Evolutionary conservation across 2,113 vertebrate genomes (phyloP).

Genomic region (Phyllopteryx taeniolatus): DNA sequence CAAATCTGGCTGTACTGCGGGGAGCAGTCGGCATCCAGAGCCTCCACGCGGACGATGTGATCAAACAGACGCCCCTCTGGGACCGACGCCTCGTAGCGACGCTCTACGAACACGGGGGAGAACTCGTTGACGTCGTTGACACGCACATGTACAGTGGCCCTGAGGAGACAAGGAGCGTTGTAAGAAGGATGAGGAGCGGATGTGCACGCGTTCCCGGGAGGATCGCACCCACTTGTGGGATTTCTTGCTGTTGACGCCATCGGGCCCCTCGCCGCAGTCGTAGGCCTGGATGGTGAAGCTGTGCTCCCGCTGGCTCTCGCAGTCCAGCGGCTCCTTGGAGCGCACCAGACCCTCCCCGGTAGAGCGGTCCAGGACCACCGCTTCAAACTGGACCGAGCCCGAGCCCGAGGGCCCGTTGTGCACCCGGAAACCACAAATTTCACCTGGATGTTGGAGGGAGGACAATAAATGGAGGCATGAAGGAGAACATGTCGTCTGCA

Average conservation of each 20-base stretch:
- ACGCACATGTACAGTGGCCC: constrained; percentile 93
- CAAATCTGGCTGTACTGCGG: constrained; percentile 99
- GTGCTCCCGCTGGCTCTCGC: constrained; percentile 94
- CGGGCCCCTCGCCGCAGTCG: constrained; percentile 94
- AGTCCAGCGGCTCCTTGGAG: constrained; percentile 93
- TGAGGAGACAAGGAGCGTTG: constrained; percentile 46
- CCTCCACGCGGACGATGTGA: constrained; percentile 90
- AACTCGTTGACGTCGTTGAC: constrained; percentile 98
- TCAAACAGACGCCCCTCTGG: constrained; percentile 93
- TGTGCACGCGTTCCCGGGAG: not conserved
- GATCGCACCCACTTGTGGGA: constrained; percentile 89
- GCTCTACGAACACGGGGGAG: constrained; percentile 93
- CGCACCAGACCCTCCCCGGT: constrained; percentile 95
- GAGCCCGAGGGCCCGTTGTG: constrained; percentile 80
- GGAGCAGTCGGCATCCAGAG: constrained; percentile 93
- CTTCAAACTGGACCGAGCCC: constrained; percentile 90
- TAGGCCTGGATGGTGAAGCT: constrained; percentile 98
- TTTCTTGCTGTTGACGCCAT: constrained; percentile 94
- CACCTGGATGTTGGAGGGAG: constrained; percentile 70
- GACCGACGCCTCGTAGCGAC: constrained; percentile 86
- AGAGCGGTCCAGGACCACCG: constrained; percentile 92
- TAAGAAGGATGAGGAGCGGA: not conserved
- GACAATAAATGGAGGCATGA: not conserved
- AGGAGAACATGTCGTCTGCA: no score
- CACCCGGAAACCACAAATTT: constrained; percentile 96